Evolutionary conservation across 2,797 vertebrate genomes (phyloP), one percentile per base, ranked within the genome.

Genomic region (Setipinna tenuifilis): DNA sequence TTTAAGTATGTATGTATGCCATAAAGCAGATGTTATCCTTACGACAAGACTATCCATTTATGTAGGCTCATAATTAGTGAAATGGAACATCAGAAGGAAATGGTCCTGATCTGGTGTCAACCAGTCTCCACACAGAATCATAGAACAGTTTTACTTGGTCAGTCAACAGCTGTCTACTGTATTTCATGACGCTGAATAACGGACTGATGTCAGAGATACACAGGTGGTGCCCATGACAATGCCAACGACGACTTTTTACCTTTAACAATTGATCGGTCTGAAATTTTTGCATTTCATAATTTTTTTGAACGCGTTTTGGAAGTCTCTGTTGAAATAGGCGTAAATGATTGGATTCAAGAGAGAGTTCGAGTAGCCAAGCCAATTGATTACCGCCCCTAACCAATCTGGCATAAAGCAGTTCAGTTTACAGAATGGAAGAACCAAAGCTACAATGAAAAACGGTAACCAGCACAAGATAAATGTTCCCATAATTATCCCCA

Each of bases 291-390:
- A 99, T 95, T 95, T 97, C 88, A 98, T 86, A 83, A 99, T 99
- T 94, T 99, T 99, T 95, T 98, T 98, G 93, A 99, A 99, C 83
- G 98, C 97, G 93, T 93, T 98, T 96, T 99, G 98, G 93, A 99
- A 99, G 95, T 99, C 98, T 91, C 98, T 99, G 95, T 99, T 99
- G 94, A 99, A 99, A 91, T 99, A 99, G 87, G 98, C 98, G 88
- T 99, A 99, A 90, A 99, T 99, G 91, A 99, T 96, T 19, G 98
- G 98, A 90, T 99, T 99, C 82, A 99, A 96, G 86, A 99, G 97
- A 14, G 98, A 99, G 94, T 99, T 99, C 89, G 98, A 98, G 91
- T 99, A 99, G 88, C 98, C 98, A 86, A 99, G 95, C 98, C 98
- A 99, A 94, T 98, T 99, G 86, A 99, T 98, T 81, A 99, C 96